Evolutionary conservation across 2,113 vertebrate species (phyloP).

Genomic region (Alexandromys fortis): DNA sequence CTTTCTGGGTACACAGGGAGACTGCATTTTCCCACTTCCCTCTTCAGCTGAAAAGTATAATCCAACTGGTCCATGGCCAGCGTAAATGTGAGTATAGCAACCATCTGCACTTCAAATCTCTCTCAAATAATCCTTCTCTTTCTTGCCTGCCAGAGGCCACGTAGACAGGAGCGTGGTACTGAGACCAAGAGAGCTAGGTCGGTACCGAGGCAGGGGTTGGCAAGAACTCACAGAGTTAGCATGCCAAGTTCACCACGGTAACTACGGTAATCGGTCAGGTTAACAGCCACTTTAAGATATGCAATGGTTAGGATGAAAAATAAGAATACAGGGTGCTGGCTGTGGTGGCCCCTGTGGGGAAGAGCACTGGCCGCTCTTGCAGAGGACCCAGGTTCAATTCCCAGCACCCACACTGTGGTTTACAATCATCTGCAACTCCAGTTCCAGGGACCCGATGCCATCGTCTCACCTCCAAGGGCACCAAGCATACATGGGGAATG

Average conservation of each 20-base stretch:
- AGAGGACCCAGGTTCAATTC: neutral
- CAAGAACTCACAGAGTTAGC: neutral
- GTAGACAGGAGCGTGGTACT: neutral
- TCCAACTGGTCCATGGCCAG: neutral
- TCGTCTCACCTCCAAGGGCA: neutral
- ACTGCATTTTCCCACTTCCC: neutral
- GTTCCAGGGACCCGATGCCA: neutral
- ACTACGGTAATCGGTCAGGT: neutral
- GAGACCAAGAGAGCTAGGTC: neutral
- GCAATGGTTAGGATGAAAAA: neutral
- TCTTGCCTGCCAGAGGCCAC: neutral
- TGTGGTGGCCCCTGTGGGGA: neutral
- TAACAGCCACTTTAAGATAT: neutral
- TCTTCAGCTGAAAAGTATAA: constrained; percentile 51
- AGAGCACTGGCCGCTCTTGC: neutral
- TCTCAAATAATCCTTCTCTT: neutral
- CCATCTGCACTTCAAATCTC: constrained; percentile 23
- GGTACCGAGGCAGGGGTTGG: neutral
- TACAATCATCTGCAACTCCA: neutral
- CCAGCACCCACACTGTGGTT: neutral
- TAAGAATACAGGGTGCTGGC: constrained; percentile 1
- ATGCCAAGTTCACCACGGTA: neutral
- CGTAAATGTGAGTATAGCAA: neutral
- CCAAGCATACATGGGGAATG: neutral
- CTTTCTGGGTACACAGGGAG: neutral